Evolutionary conservation across 2,113 vertebrate genomes (phyloP).

Genomic region (Recurvirostra avosetta): DNA sequence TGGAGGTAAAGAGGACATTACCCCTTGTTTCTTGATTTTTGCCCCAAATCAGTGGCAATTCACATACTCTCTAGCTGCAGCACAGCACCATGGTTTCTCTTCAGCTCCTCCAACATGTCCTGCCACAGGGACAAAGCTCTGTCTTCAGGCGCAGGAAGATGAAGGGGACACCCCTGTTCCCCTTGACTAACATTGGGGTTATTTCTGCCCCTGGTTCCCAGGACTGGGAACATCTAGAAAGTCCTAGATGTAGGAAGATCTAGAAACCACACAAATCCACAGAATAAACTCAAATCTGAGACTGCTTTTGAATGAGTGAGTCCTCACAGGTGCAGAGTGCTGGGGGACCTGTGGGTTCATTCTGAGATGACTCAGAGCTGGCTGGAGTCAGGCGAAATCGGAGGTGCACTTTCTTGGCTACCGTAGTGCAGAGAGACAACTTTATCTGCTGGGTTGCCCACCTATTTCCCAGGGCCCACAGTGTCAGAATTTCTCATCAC

Average conservation of each 20-base stretch:
- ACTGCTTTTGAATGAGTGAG: neutral
- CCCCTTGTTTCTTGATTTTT: neutral
- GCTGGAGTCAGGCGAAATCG: neutral
- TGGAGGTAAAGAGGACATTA: neutral
- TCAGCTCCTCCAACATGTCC: neutral
- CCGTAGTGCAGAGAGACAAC: neutral
- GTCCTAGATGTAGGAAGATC: neutral
- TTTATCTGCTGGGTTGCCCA: neutral
- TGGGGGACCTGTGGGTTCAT: neutral
- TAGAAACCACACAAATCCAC: neutral
- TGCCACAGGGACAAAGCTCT: neutral
- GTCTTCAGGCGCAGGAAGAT: neutral
- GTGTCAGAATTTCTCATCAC: neutral
- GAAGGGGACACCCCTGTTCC: neutral
- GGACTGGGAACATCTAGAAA: neutral
- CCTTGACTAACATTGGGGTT: neutral
- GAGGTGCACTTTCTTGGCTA: neutral
- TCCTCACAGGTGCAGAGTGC: neutral
- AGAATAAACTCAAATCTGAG: neutral
- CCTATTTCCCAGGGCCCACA: neutral
- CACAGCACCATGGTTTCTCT: neutral
- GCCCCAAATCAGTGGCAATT: neutral
- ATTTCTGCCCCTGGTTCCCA: neutral
- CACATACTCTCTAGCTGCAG: neutral
- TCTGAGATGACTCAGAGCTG: neutral